Percentiles rank a stretch among this genome's conserved stretches.
phyloP scores from a whole-genome alignment of 2,113 vertebrate genomes.

The Meleagris gallopavo region DNA sequence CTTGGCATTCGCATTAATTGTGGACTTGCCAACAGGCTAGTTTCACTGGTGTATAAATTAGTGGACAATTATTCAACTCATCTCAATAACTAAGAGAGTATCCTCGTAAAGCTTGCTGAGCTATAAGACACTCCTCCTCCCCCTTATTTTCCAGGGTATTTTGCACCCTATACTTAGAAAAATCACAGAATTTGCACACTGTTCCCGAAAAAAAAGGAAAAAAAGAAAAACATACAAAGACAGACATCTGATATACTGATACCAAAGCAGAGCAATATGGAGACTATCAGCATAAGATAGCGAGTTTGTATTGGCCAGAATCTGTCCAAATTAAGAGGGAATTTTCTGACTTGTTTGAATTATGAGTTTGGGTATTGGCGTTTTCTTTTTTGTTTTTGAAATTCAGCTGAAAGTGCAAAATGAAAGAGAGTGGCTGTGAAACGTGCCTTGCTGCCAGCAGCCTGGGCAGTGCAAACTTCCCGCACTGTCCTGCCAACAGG shows the following conservation, averaged over 20 bases:
- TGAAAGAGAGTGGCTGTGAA: neutral
- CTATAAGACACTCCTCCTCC: slow-evolving; percentile 58
- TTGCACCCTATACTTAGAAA: slow-evolving; percentile 70
- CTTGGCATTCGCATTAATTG: slow-evolving; percentile 84
- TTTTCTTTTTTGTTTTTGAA: neutral
- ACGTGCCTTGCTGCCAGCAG: neutral
- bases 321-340: slow-evolving; percentile 43
- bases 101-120: slow-evolving; percentile 72
- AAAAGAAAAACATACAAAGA: slow-evolving; percentile 11
- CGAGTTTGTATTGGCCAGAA: slow-evolving; percentile 20
- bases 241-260: neutral
- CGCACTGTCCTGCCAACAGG: slow-evolving; percentile 29
- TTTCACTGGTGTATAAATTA: slow-evolving; percentile 82
- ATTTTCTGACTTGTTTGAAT: slow-evolving; percentile 37
- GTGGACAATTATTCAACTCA: slow-evolving; percentile 81
- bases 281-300: slow-evolving; percentile 34
- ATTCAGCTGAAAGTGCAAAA: neutral
- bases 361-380: slow-evolving; percentile 23
- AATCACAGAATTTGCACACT: slow-evolving; percentile 59
- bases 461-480: slow-evolving; percentile 43
- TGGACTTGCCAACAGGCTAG: slow-evolving; percentile 81
- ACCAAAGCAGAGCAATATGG: neutral
- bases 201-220: neutral
- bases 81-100: slow-evolving; percentile 76
- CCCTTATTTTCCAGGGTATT: slow-evolving; percentile 27